phyloP scores from a whole-genome alignment of 1,140 invertebrate genomes.

The Drosophila murphyi region DNA sequence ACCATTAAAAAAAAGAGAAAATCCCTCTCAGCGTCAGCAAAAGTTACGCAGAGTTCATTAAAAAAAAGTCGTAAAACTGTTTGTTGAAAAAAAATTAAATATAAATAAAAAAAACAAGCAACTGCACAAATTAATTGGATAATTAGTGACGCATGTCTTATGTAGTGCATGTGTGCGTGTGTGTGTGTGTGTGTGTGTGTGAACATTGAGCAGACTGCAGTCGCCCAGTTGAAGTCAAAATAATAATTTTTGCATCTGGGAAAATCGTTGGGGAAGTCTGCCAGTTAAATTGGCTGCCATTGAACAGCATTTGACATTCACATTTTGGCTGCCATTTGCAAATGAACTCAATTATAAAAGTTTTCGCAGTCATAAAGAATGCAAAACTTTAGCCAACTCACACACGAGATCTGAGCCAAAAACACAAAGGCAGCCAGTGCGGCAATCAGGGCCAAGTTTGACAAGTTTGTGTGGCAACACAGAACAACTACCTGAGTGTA shows the following conservation, averaged over 20 bases:
- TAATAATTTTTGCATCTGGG: slow-evolving; percentile 2
- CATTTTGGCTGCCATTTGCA: slow-evolving; percentile 32
- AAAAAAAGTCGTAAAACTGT: slow-evolving; percentile 66
- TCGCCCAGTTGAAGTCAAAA: slow-evolving; percentile 14
- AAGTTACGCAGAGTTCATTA: slow-evolving; percentile 49
- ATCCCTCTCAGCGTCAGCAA: slow-evolving; percentile 16
- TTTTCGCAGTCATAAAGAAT: slow-evolving; percentile 38
- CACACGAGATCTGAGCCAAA: slow-evolving; percentile 2
- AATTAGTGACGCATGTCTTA: slow-evolving; percentile 60
- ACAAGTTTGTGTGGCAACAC: slow-evolving; percentile 5
- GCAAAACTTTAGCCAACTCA: slow-evolving; percentile 41
- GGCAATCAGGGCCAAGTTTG: slow-evolving; percentile 13
- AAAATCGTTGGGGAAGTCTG: background rate
- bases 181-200: background rate
- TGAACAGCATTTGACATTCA: slow-evolving; percentile 5
- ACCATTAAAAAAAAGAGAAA: slow-evolving; percentile 46
- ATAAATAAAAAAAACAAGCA: background rate
- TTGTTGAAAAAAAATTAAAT: slow-evolving; percentile 4
- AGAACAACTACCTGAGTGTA: slow-evolving; percentile 4
- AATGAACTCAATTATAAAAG: slow-evolving; percentile 65
- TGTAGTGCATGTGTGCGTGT: background rate
- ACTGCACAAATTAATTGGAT: slow-evolving; percentile 69
- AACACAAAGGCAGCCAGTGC: background rate
- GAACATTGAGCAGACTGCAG: background rate
- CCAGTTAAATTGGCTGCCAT: background rate